Evolutionary conservation across 2,113 vertebrate species (phyloP), one percentile per base, ranked within the genome.

Genomic region (Malurus cyaneus): DNA sequence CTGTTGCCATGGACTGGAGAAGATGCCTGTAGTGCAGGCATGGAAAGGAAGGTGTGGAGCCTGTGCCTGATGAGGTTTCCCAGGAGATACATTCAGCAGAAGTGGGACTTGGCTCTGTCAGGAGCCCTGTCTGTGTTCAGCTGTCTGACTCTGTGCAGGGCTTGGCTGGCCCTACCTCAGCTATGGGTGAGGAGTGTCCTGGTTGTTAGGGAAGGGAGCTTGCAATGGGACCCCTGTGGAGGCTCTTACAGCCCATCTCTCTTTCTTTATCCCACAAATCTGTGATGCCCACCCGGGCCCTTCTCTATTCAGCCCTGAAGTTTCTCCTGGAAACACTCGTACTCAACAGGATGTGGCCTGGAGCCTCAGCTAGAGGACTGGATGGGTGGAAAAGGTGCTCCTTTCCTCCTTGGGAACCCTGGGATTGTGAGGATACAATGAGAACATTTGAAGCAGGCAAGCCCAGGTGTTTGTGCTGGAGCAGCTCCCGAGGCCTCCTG

Each of bases 251-350:
- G 32, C 49, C 49, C 53, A 4, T 31, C 56, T 59, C 21, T 5
- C 0, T n/a, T 64, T 56, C 61, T 62, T 80, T 42, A 44, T 44
- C 39, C 24, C 61, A 36, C 17, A 3, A 8, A 21, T 31, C 65
- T 32, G 0, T 12, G 10, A 8, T 73, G 24, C 32, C 61, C 3
- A 1, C 52, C n/a, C 0, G 2, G 26, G 41, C 39, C 24, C 11
- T 92, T 49, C n/a, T 53, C 2, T 14, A 24, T 52, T 73, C 36
- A 61, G 28, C 49, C 53, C 34, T 34, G 36, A 18, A 41, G 25
- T 4, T 69, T 82, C 24, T 62, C 24, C 77, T 71, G 52, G 28
- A 29, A 85, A n/a, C 39, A 14, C 18, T 41, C 36, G 16, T 52
- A 57, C 46, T 23, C n/a, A 11, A 2, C 11, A 56, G 64, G 28